Evolutionary conservation across 2,113 vertebrate genomes (phyloP).

Genomic region (Leucopsar rothschildi): DNA sequence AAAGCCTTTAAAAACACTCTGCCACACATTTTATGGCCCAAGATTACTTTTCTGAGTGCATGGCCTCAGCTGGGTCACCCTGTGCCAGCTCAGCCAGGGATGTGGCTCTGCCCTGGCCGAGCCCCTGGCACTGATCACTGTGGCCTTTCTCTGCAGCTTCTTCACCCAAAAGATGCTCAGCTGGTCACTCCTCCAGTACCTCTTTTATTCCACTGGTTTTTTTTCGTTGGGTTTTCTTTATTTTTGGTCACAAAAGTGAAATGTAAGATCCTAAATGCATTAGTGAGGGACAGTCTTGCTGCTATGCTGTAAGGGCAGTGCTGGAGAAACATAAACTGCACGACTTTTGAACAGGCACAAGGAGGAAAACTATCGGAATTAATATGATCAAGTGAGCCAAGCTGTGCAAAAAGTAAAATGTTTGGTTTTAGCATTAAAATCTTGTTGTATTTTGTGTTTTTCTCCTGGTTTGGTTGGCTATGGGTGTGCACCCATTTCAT

Average conservation of each 20-base stretch:
- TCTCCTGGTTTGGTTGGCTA: not conserved
- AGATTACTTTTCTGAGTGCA: not conserved
- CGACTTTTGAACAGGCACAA: not conserved
- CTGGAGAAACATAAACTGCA: not conserved
- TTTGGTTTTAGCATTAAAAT: not conserved
- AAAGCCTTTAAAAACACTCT: not conserved
- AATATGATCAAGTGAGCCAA: not conserved
- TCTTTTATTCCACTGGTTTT: not conserved
- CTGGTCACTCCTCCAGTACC: not conserved
- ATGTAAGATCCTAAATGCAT: not conserved
- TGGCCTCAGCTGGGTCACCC: not conserved
- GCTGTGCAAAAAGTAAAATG: not conserved
- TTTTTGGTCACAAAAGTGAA: not conserved
- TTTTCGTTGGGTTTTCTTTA: not conserved
- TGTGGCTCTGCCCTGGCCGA: not conserved
- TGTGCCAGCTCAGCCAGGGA: not conserved
- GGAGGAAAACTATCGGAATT: not conserved
- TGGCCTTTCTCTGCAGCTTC: not conserved
- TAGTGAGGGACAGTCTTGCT: not conserved
- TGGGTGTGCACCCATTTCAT: not conserved
- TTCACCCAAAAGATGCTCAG: not conserved
- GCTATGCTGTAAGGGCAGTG: not conserved
- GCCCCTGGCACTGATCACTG: rapidly evolving
- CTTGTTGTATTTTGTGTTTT: not conserved
- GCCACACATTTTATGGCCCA: not conserved